Conservation (phyloP, 2,888 invertebrate species). For the Hylaea fasciaria region DNA sequence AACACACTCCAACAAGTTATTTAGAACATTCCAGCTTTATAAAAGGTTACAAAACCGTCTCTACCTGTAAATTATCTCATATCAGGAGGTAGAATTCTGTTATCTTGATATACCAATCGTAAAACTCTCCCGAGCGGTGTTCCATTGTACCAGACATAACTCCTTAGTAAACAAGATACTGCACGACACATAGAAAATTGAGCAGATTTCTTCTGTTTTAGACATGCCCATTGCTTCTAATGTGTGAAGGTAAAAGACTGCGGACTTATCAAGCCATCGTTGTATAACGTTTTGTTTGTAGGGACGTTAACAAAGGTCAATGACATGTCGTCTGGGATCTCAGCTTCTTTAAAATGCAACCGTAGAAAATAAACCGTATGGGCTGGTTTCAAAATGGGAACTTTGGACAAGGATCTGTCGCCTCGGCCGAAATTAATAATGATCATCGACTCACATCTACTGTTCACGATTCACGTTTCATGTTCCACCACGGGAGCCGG, state of each 20-base stretch:
- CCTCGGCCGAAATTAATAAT: too few relatives aligned
- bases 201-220: background rate
- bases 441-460: too few relatives aligned
- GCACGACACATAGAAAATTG: background rate
- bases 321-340: conserved; percentile 5
- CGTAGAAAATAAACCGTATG: background rate
- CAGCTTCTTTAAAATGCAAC: background rate
- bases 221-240: conserved; percentile 2
- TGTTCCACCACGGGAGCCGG: too few relatives aligned
- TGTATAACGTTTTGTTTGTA: conserved; percentile 1
- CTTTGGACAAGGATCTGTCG: background rate
- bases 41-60: conserved; percentile 18
- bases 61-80: conserved; percentile 43
- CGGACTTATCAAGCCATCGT: background rate
- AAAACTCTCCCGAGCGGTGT: conserved; percentile 39
- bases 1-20: background rate
- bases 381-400: background rate
- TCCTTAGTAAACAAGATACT: conserved; percentile 14
- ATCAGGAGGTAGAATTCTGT: conserved; percentile 30
- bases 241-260: background rate
- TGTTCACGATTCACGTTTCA: too few relatives aligned
- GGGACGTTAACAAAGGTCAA: background rate
- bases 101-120: conserved; percentile 53
- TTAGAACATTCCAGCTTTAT: conserved; percentile 18
- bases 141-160: conserved; percentile 9